These are phyloP conservation scores for Cebus imitator DNA, from an alignment of 2,113 vertebrate genomes.

Conservation along the genomic window DNA sequence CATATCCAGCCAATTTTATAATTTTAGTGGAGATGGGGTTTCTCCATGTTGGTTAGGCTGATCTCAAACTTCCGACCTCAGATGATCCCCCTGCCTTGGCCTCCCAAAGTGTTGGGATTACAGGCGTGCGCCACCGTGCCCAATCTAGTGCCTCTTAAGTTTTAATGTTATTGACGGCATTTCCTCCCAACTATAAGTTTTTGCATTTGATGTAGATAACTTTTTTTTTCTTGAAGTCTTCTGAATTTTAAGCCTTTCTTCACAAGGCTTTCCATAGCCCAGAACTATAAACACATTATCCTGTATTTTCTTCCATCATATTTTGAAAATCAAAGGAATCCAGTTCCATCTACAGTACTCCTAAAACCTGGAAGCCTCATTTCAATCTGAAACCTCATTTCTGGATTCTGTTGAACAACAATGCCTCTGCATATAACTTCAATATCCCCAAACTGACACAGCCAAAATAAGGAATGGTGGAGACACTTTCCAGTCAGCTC, in stretches of 20 bases:
- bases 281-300: neutral
- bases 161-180: neutral
- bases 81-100: no score
- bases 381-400: no score
- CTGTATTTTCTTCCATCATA: neutral
- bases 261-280: neutral
- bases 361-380: neutral
- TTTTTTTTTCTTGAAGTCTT: neutral
- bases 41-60: no score
- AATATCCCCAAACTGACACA: rapidly evolving
- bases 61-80: no score
- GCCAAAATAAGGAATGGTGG: neutral
- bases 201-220: neutral
- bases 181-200: neutral
- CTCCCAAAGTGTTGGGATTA: no score
- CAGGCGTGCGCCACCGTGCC: no score
- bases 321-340: neutral
- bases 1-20: no score
- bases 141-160: neutral
- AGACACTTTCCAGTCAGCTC: neutral
- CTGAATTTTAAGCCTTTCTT: neutral
- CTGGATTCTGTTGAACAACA: neutral
- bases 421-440: neutral
- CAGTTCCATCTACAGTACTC: neutral
- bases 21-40: no score